Base-by-base conservation (phyloP, 2,113 vertebrate species). In the Pituophis catenifer region DNA sequence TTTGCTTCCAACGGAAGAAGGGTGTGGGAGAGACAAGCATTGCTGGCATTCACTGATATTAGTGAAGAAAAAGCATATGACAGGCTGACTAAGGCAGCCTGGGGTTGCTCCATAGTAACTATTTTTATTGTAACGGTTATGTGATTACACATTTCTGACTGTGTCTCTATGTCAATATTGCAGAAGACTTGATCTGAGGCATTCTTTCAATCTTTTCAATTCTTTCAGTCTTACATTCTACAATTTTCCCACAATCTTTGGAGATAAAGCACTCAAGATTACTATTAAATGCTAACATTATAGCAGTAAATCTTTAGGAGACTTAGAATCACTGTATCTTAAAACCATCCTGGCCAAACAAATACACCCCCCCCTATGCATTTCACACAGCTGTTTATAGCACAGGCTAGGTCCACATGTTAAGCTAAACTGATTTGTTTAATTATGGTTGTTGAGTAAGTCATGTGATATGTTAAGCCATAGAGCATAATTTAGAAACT, bases 1-100 rank as follows among this genome's bases (percentile, higher is more conserved):
- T 93, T 33, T 58, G 15, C 55, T 97, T 96, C 91, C 88, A 95
- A 93, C 94, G 95, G 95, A 94, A 96, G 95, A 94, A 95, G 96
- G 95, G 95, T 81, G 95, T 96, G 96, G 96, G 88, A 93, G 90
- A 94, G 93, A 58, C 0, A 90, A 0, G 54, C 0, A 0, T 89
- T 17, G 2, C 0, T 0, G 93, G 91, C 88, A 85, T 87, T 87
- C 2, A 0, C 92, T 96, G 96, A 95, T 94, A 85, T 95, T 94
- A 95, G 91, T 86, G 93, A 93, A 85, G 55, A 75, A 70, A 90
- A 93, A 95, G 95, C 62, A 0, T 94, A 94, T 96, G 96, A 96
- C 33, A 81, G 91, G 52, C 93, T 97, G 97, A 97, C 95, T 97
- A 95, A 97, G 85, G 75, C 93, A 95, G 54, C 54, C 54, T 87